Evolutionary conservation across 2,797 vertebrate species (phyloP), one percentile per base, ranked within the genome.

Genomic region (Choloepus didactylus): DNA sequence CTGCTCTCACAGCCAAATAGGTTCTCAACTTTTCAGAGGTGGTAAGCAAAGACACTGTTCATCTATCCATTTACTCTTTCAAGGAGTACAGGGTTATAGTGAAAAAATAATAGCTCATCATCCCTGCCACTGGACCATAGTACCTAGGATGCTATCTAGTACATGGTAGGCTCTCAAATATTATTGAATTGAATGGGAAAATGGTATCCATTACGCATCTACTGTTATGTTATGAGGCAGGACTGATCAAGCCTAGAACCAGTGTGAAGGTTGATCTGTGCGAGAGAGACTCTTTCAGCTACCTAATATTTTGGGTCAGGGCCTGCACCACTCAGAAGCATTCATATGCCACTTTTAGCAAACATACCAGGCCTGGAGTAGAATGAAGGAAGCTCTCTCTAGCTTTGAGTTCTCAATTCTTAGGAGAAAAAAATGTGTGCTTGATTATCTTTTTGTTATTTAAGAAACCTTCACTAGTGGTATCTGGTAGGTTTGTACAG

Each of bases 11-110:
- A 46, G 54, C 72, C 81, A 44, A 6, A 29, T 35, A 35, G 7
- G 1, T 87, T 44, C 23, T 86, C 25, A 51, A 0, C 56, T 27
- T 41, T 87, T 76, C 51, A 80, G 16, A 89, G 35, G 5, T 64
- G 15, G 49, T 54, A 41, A 69, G 21, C 51, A 80, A 70, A 93
- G 29, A 88, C 19, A 82, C 54, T 15, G 19, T 56, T 51, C 29
- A 82, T 35, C 51, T 44, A 3, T 92, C 87, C 23, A 46, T 62
- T 94, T 66, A 38, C n/a, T 70, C 94, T 92, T 80, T 82, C 16
- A 70, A 51, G n/a, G 12, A 15, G 54, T 75, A 46, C 18, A 70
- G 46, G 60, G 41, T 56, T 89, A 3, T 87, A 87, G n/a, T 75
- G 23, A 62, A 90, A 8, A 49, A 69, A 56, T 12, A 59, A 19